These are phyloP conservation scores for Torymus tubicola DNA, from an alignment of 2,888 invertebrate species.

Conservation along the genomic window DNA sequence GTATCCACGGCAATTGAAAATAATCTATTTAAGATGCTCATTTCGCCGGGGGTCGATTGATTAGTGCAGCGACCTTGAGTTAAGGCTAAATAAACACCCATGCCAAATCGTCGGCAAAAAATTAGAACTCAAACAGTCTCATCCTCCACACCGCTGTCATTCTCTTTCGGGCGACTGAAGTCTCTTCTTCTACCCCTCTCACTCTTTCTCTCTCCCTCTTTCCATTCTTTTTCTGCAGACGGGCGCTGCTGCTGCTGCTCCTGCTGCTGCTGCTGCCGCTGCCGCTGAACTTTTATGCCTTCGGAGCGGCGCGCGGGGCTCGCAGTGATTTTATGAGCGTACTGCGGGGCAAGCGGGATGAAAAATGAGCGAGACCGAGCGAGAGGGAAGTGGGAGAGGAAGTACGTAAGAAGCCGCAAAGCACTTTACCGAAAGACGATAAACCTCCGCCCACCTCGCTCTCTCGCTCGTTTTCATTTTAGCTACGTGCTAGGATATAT, in stretches of 20 bases:
- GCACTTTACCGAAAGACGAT: constrained; percentile 60
- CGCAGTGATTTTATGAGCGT: constrained; percentile 69
- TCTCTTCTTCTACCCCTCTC: no score
- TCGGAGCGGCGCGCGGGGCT: constrained; percentile 60
- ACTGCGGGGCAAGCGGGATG: constrained; percentile 58
- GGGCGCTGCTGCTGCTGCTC: no score
- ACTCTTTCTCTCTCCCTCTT: no score
- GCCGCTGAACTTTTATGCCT: constrained; percentile 52
- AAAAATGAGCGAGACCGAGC: constrained; percentile 38
- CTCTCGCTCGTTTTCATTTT: constrained; percentile 67
- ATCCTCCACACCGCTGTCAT: no score
- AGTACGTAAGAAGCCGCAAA: constrained; percentile 59
- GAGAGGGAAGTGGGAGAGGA: constrained; percentile 41
- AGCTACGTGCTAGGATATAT: constrained; percentile 63
- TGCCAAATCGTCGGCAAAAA: not conserved
- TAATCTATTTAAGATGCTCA: no score
- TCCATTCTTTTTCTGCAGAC: no score
- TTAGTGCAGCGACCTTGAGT: no score
- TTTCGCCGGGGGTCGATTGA: no score
- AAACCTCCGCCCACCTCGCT: constrained; percentile 65
- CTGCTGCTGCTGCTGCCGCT: constrained; percentile 1
- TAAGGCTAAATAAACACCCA: not conserved
- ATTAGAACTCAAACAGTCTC: constrained; percentile 1
- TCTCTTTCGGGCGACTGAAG: no score
- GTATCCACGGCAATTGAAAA: no score